Evolutionary conservation across 2,797 vertebrate species (phyloP), one percentile per base, ranked within the genome.

Genomic region (Dendrocincla fuliginosa): DNA sequence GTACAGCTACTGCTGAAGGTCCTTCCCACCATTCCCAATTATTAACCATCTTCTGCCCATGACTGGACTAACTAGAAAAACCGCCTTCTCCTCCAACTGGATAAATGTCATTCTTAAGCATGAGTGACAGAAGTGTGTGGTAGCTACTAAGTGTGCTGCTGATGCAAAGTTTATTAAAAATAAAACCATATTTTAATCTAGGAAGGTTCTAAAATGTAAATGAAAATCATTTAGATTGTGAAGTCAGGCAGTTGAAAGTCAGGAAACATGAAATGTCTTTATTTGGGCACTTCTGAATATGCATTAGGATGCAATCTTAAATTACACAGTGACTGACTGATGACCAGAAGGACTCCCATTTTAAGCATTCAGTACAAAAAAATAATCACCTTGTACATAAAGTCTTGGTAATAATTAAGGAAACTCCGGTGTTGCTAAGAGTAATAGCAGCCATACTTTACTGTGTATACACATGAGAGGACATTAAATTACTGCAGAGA

Each of bases 281-380:
- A 91, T 77, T 70, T 85, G 57, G 49, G 50, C 9, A 24, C 49
- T 80, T 89, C 37, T 56, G 16, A 83, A 84, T 89, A 85, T 64
- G 23, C 52, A 76, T 87, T 80, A 87, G 33, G 37, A 77, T 67
- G 44, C n/a, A 87, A 87, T 85, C 25, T 82, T 65, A 47, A 94
- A 94, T 95, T 70, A 68, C 24, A 73, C 16, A 24, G 14, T 84
- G 56, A 79, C 59, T 95, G 77, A 79, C 67, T 87, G 64, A 92
- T 89, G 63, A 76, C 55, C 78, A 84, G 44, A 67, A 83, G 22
- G 55, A 76, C 63, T 92, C 63, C 22, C 50, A 60, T 84, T 94
- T 87, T 75, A 92, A 61, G 46, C 46, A 80, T 56, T 91, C 71
- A 77, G 23, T 53, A 56, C 11, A 77, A 60, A 86, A 84, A 84